These are phyloP conservation scores for Tachystola acroxantha DNA, from an alignment of 2,888 invertebrate species.

Conservation along the genomic window DNA sequence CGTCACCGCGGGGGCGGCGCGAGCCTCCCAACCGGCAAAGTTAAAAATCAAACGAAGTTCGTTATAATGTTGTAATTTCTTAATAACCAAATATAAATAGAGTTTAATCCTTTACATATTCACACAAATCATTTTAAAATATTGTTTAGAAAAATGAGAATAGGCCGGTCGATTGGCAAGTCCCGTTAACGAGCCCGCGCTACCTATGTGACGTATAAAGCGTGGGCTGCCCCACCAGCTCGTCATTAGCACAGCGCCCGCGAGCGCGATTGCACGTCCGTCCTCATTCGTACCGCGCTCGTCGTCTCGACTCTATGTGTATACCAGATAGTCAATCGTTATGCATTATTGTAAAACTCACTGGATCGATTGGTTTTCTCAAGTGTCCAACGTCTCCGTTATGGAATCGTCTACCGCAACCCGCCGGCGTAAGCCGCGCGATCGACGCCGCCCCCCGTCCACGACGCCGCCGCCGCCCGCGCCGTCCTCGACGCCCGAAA, in stretches of 20 bases:
- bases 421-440: conserved; percentile 58
- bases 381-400: conserved; percentile 67
- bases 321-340: conserved; percentile 60
- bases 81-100: background rate
- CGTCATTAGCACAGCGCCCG: conserved; percentile 73
- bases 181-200: conserved; percentile 72
- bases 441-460: conserved; percentile 61
- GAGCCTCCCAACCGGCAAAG: no score
- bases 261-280: conserved; percentile 73
- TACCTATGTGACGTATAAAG: conserved; percentile 73
- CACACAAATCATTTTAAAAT: conserved; percentile 46
- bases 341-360: conserved; percentile 68
- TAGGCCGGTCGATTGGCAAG: conserved; percentile 72
- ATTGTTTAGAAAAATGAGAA: conserved; percentile 73
- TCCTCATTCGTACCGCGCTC: conserved; percentile 56
- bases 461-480: conserved; percentile 66
- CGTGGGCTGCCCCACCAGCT: conserved; percentile 70
- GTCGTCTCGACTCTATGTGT: conserved; percentile 73
- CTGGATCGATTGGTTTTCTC: conserved; percentile 69
- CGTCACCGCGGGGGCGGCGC: no score
- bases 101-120: conserved; percentile 16
- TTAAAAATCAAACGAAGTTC: no score
- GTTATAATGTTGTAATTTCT: no score
- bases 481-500: conserved; percentile 68
- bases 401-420: conserved; percentile 60